A percentile compares a stretch with the other conserved stretches of the same genome.
phyloP scores from a whole-genome alignment of 2,888 invertebrate species.

The Hypomecis atomaria region DNA sequence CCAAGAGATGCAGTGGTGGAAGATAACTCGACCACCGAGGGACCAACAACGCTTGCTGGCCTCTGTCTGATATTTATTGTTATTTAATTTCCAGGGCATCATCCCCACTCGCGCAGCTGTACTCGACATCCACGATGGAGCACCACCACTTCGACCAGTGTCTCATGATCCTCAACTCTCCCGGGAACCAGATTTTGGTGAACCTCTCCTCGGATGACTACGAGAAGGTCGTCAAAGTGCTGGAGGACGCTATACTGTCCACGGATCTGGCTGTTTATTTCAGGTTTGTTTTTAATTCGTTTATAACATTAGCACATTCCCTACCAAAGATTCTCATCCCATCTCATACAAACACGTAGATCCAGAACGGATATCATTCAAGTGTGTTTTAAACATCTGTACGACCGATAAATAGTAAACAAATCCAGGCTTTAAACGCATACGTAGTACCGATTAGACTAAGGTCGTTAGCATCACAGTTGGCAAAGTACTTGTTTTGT shows the following conservation, averaged over 20 bases:
- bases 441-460: too few species aligned
- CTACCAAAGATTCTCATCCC: neutral
- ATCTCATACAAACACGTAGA: neutral
- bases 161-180: constrained; percentile 97
- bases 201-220: constrained; percentile 96
- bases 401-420: too few species aligned
- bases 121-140: constrained; percentile 98
- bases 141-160: constrained; percentile 99
- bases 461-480: too few species aligned
- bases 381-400: too few species aligned
- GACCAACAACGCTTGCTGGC: too few species aligned
- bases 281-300: constrained; percentile 78
- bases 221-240: constrained; percentile 93
- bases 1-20: too few species aligned
- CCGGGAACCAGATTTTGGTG: constrained; percentile 95
- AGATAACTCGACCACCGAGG: too few species aligned
- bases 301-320: neutral
- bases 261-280: constrained; percentile 98
- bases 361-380: too few species aligned
- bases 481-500: too few species aligned
- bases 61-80: too few species aligned
- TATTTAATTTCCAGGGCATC: constrained; percentile 88
- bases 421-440: too few species aligned
- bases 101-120: constrained; percentile 94
- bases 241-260: constrained; percentile 97